Evolutionary conservation across 2,888 invertebrate genomes (phyloP), one percentile per base, ranked within the genome.

Genomic region (Leucophenga montana): DNA sequence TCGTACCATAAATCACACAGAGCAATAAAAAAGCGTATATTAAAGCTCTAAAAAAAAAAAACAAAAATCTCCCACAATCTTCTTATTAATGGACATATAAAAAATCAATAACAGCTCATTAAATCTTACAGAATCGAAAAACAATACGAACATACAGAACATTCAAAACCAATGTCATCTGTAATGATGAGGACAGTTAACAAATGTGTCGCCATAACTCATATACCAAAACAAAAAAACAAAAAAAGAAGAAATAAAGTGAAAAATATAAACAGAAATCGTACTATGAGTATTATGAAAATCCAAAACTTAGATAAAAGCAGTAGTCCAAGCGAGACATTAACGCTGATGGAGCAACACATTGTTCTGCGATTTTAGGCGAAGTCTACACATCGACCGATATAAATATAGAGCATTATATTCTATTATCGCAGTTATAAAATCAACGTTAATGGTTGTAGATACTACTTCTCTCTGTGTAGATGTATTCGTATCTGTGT

Each of bases 361-460:
- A 39, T 39, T 46, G 44, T 62, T 18, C 9, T 61, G 39, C 16
- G 61, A n/a, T 61, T 33, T 57, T 27, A n/a, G 57, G n/a, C n/a
- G 39, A 3, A 39, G 8, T 5, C 11, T 39, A 11, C 9, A 39
- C 39, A 5, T 1, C 39, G 3, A 27, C 27, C 39, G 11, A 39
- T 18, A 61, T 44, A 44, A 16, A 61, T 61, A 48, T 46, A 46
- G 46, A 64, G 48, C 46, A 61, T 54, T 6, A 61, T 66, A 67
- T 71, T 66, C 69, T 59, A 33, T 68, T 68, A 71, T 62, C 68
- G 27, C 53, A 56, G 39, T 22, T 68, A 68, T 68, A 68, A 71
- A 68, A 68, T 71, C 71, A 66, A 66, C 54, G 53, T 66, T 67
- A 61, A 67, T 67, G 67, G 50, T 44, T 48, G 6, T 16, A 48